A percentile compares a stretch with the other conserved stretches of the same genome.
Evolutionary conservation across 1,140 invertebrate species (phyloP).

Genomic region (Muscidifurax raptorellus): DNA sequence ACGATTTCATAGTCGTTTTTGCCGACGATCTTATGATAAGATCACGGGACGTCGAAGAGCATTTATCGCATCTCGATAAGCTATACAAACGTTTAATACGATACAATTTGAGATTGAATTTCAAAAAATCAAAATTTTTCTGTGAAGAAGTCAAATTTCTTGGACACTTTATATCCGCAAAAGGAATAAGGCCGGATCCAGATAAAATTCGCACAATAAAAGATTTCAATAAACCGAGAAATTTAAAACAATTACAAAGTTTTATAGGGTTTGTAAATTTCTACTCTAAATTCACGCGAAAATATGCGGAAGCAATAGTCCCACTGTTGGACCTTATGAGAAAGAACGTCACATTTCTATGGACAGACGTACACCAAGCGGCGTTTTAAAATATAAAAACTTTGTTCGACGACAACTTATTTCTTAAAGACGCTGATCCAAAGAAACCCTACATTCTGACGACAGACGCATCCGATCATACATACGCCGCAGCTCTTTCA

Average conservation of each 20-base stretch:
- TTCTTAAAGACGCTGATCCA: constrained; percentile 26
- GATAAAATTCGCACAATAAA: constrained; percentile 49
- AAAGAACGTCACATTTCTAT: constrained; percentile 6
- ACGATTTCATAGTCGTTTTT: not conserved
- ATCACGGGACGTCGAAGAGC: not conserved
- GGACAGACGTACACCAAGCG: not conserved
- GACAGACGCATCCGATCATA: constrained; percentile 30
- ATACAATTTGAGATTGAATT: not conserved
- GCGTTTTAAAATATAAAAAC: constrained; percentile 30
- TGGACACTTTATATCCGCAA: constrained; percentile 15
- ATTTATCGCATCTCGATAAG: not conserved
- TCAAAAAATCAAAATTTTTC: constrained; percentile 5
- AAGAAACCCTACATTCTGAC: constrained; percentile 35
- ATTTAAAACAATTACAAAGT: constrained; percentile 63
- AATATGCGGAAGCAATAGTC: constrained; percentile 50
- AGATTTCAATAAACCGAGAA: constrained; percentile 56
- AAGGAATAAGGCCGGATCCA: constrained; percentile 43
- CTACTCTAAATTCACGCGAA: constrained; percentile 67
- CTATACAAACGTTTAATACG: not conserved
- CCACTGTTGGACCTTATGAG: constrained; percentile 47
- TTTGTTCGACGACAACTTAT: constrained; percentile 26
- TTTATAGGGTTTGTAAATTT: constrained; percentile 72
- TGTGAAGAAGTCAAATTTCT: not conserved
- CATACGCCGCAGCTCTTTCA: constrained; percentile 22
- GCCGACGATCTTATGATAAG: not conserved